Evolutionary conservation across 1,140 invertebrate genomes (phyloP).

Genomic region (Limonius californicus): DNA sequence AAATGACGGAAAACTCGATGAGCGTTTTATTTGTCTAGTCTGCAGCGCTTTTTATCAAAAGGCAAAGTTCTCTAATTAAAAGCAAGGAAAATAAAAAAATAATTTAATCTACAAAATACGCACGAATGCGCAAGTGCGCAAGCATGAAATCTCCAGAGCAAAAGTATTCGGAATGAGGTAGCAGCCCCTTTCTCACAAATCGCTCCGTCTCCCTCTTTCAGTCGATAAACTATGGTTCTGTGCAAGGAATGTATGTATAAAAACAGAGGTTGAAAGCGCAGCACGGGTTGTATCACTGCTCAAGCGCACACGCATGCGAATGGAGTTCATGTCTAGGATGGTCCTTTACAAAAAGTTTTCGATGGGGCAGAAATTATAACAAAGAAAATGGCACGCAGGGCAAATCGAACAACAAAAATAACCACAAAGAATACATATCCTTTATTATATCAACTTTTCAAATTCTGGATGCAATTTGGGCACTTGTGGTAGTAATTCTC

Average conservation of each 20-base stretch:
- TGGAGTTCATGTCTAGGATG: background rate
- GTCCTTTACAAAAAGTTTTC: background rate
- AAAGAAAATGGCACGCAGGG: too few relatives aligned
- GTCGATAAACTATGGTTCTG: constrained; percentile 5
- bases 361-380: too few relatives aligned
- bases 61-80: constrained; percentile 6
- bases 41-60: background rate
- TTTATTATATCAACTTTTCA: too few relatives aligned
- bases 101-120: constrained; percentile 1
- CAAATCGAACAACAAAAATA: too few relatives aligned
- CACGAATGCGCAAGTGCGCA: background rate
- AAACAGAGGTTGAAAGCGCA: constrained; percentile 4
- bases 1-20: too few relatives aligned
- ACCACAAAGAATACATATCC: too few relatives aligned
- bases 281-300: background rate
- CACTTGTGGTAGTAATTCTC: background rate
- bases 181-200: background rate
- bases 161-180: constrained; percentile 2
- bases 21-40: background rate
- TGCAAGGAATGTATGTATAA: background rate
- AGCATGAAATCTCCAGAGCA: background rate
- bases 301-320: constrained; percentile 8
- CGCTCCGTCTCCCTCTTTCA: background rate
- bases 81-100: constrained; percentile 3
- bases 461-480: too few relatives aligned